Evolutionary conservation across 2,888 invertebrate species (phyloP), one percentile per base, ranked within the genome.

Genomic region (Calameuta filiformis): DNA sequence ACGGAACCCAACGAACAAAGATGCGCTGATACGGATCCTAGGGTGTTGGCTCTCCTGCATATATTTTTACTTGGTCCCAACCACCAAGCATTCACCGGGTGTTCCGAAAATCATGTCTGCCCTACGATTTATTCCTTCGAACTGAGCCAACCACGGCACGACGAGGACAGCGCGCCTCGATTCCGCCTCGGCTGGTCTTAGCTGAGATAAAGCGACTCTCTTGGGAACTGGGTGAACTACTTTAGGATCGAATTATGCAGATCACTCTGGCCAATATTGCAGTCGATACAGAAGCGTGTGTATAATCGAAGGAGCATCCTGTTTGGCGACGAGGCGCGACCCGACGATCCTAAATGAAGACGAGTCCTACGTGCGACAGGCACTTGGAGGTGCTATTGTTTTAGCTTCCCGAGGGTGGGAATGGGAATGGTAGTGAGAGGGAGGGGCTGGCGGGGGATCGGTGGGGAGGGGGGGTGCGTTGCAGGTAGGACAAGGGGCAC

Each of bases 401-500:
- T 69, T 69, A 69, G 69, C 69, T 11, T 69, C 69, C 1, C 31
- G 69, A 69, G 3, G 40, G 40, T 15, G 40, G 40, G 15, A 15
- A 40, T 6, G 12, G 40, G 40, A 15, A 40, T 6, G 12, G 40
- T 15, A 4, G 40, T 15, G 1, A 4, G 40, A 4, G 40, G 40
- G 40, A 12, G 37, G 4, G 12, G 11, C 11, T 3, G 33, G 35
- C 11, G 12, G 1, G 37, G 12, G 31, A 31, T n/a, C n/a, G n/a
- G n/a, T n/a, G n/a, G n/a, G 37, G 12, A 1, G 37, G 12, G 37
- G 4, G 12, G 37, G 37, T 12, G 37, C 40, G 6, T 4, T 69
- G 30, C 83, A 82, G 83, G 82, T 84, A 84, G 80, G 81, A 84
- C 84, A 81, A 79, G 80, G 80, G 85, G 83, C 84, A 82, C 83